Conservation (phyloP, 2,888 invertebrate species). For the Xestia xanthographa region DNA sequence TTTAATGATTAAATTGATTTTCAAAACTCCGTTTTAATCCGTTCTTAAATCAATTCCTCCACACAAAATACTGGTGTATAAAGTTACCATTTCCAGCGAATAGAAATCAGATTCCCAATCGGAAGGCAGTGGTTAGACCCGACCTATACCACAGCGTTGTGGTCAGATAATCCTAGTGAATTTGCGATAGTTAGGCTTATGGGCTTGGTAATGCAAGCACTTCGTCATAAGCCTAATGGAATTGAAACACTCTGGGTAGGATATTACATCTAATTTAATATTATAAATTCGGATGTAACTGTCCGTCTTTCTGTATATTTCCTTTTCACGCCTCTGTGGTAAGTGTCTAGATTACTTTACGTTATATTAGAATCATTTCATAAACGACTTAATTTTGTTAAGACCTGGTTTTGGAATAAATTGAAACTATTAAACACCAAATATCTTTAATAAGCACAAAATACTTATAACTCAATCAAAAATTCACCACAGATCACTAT, state of each 20-base stretch:
- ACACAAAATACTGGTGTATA: background rate
- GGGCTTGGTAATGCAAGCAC: constrained; percentile 19
- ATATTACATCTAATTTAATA: background rate
- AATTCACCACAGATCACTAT: no score
- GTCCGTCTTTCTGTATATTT: background rate
- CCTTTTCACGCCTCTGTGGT: background rate
- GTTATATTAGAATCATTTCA: background rate
- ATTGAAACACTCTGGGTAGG: background rate
- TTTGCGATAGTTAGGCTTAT: constrained; percentile 41
- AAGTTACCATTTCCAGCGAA: background rate
- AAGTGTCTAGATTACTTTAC: no score
- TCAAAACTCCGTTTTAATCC: background rate
- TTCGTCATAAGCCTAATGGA: constrained; percentile 51
- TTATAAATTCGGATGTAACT: background rate
- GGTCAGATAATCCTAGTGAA: constrained; percentile 51
- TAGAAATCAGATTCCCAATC: constrained; percentile 38
- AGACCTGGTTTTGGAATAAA: no score
- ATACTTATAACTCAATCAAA: no score
- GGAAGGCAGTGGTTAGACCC: constrained; percentile 45
- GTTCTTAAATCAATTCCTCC: background rate
- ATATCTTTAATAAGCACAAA: no score
- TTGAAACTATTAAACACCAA: no score
- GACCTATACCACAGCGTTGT: constrained; percentile 36
- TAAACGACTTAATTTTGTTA: no score
- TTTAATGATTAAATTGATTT: background rate